Evolutionary conservation across 2,888 invertebrate species (phyloP).

Genomic region (Drosophila subquinaria): DNA sequence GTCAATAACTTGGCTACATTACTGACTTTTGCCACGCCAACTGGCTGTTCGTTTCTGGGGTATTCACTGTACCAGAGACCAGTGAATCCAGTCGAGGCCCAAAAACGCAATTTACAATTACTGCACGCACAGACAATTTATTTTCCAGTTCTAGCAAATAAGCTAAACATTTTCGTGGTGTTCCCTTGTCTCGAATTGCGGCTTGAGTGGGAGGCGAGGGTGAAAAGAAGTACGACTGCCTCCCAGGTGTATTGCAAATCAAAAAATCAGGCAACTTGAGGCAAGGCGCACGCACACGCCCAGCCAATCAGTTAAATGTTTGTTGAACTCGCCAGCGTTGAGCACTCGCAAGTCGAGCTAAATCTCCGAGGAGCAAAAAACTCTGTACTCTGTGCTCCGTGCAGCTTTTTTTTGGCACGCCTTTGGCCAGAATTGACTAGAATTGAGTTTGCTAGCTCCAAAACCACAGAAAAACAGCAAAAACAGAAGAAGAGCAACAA

Average conservation of each 20-base stretch:
- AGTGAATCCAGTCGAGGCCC: conserved; percentile 22
- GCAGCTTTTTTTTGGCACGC: conserved; percentile 1
- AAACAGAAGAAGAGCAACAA: conserved; percentile 38
- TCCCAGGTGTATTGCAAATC: conserved; percentile 85
- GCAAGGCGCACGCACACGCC: conserved; percentile 70
- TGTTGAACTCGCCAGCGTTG: conserved; percentile 72
- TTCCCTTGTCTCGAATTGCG: conserved; percentile 7
- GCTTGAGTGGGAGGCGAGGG: conserved; percentile 8
- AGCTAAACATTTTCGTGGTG: conserved; percentile 61
- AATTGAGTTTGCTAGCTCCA: conserved; percentile 58
- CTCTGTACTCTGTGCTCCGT: conserved; percentile 16
- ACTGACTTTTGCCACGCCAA: conserved; percentile 18
- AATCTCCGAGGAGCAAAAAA: conserved; percentile 45
- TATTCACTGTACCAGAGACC: conserved; percentile 4
- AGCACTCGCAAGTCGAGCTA: conserved; percentile 40
- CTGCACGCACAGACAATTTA: conserved; percentile 85
- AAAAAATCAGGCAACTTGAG: conserved; percentile 77
- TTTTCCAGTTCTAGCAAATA: conserved; percentile 80
- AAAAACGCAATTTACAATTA: conserved; percentile 83
- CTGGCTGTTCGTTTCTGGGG: not conserved
- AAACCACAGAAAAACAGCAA: conserved; percentile 54
- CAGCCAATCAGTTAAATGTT: conserved; percentile 83
- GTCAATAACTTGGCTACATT: conserved; percentile 65
- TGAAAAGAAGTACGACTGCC: conserved; percentile 15
- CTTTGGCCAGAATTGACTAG: conserved; percentile 59